phyloP scores from a whole-genome alignment of 2,113 vertebrate genomes.

The Microtus pennsylvanicus region DNA sequence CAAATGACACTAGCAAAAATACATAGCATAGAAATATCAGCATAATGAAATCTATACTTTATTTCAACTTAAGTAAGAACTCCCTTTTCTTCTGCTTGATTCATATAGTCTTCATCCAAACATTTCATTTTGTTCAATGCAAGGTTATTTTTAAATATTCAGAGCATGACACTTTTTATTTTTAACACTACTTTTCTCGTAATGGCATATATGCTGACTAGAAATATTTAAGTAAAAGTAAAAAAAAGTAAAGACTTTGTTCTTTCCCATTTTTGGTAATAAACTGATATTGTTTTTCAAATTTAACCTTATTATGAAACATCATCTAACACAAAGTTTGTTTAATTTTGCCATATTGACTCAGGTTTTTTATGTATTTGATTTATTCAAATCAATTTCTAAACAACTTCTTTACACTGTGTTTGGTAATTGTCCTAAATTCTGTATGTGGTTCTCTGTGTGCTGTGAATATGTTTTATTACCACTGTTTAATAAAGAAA shows the following conservation, averaged over 20 bases:
- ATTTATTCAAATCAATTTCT: background rate
- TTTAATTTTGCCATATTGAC: background rate
- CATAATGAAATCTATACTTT: background rate
- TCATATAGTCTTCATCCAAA: background rate
- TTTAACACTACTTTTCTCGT: background rate
- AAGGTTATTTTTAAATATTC: background rate
- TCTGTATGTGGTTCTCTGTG: background rate
- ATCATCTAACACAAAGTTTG: background rate
- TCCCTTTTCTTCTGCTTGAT: background rate
- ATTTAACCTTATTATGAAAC: background rate
- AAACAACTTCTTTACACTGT: background rate
- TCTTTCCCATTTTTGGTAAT: background rate
- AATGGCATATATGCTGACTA: background rate
- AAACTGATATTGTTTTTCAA: background rate
- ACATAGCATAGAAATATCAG: background rate
- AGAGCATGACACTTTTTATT: background rate
- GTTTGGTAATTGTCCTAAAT: background rate
- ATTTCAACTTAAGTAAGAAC: background rate
- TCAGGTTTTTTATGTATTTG: background rate
- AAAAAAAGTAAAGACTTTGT: background rate
- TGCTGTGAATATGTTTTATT: too few species aligned
- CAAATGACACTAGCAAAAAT: constrained; percentile 16
- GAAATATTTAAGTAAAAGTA: background rate
- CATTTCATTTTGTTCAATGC: background rate
- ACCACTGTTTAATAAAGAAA: too few species aligned